Evolutionary conservation across 2,888 invertebrate species (phyloP), one percentile per base, ranked within the genome.

Genomic region (Pecten maximus): DNA sequence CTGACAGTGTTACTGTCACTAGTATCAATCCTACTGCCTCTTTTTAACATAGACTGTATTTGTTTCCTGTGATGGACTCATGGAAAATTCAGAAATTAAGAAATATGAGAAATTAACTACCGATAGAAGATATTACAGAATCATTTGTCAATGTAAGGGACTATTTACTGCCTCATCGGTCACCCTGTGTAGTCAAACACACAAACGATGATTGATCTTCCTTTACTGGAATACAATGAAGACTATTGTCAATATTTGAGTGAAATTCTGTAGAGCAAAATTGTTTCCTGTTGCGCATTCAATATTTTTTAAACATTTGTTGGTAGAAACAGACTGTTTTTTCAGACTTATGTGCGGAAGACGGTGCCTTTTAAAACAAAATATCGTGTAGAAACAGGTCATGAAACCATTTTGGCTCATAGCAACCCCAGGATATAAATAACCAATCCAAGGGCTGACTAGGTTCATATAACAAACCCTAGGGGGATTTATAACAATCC

Each of bases 101-200:
- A 74, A 74, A 74, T 74, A 74, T 74, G 74, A 74, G 74, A 74
- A 74, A 74, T 74, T 74, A 74, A 74, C 35, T 74, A 74, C 12
- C 28, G 74, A 74, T 74, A 2, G 1, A 10, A 10, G 74, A 74
- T 74, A 74, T 74, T 74, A 74, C 74, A 74, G 28, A 28, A 74
- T 74, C 35, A 28, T 74, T 74, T 74, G 74, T 74, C 74, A 74
- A 28, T 28, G 74, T 74, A 74, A 35, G 2, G 6, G 28, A 74
- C 35, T 35, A 35, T 74, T 35, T 23, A 74, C 35, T 12, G 35
- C 74, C 74, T 35, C 74, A 74, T 74, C 74, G 0, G 35, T 74
- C 74, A 35, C 74, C 15, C 12, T 1, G 28, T 35, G 12, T 35
- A 74, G 35, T 35, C 74, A 19, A 0, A 74, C 28, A 28, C 28